Evolutionary conservation across 2,113 vertebrate genomes (phyloP).

Genomic region (Carassius auratus): DNA sequence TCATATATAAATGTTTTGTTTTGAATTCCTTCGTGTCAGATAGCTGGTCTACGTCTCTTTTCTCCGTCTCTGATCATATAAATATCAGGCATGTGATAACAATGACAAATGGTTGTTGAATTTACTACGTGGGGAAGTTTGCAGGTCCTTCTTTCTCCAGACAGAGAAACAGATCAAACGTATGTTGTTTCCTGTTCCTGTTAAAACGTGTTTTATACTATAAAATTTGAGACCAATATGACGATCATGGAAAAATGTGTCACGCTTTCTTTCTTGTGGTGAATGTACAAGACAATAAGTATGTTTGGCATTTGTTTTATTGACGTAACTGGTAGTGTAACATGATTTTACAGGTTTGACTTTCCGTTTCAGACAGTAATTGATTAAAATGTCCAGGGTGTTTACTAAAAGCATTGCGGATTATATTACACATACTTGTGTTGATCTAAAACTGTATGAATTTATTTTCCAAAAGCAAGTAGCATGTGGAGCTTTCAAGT

Average conservation of each 20-base stretch:
- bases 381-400: not conserved
- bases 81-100: not conserved
- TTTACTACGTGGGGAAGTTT: slow-evolving; percentile 10
- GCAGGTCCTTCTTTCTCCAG: slow-evolving; percentile 28
- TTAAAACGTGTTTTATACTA: not conserved
- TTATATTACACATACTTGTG: not conserved
- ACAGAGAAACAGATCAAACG: not conserved
- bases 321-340: slow-evolving; percentile 18
- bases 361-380: not conserved
- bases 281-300: not conserved
- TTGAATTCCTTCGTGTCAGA: not conserved
- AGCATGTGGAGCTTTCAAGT: not conserved
- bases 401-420: slow-evolving; percentile 11
- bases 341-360: slow-evolving; percentile 1
- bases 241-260: not conserved
- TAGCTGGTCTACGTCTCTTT: slow-evolving; percentile 15
- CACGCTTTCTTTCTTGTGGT: slow-evolving; percentile 44
- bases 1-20: not conserved
- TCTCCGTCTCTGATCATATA: not conserved
- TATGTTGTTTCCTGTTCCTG: slow-evolving; percentile 19
- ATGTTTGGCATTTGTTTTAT: slow-evolving; percentile 35
- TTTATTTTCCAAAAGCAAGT: not conserved
- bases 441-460: not conserved
- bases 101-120: not conserved
- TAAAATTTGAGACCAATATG: slow-evolving; percentile 16